Evolutionary conservation across 2,113 vertebrate species (phyloP).

Genomic region (Tetrax tetrax): DNA sequence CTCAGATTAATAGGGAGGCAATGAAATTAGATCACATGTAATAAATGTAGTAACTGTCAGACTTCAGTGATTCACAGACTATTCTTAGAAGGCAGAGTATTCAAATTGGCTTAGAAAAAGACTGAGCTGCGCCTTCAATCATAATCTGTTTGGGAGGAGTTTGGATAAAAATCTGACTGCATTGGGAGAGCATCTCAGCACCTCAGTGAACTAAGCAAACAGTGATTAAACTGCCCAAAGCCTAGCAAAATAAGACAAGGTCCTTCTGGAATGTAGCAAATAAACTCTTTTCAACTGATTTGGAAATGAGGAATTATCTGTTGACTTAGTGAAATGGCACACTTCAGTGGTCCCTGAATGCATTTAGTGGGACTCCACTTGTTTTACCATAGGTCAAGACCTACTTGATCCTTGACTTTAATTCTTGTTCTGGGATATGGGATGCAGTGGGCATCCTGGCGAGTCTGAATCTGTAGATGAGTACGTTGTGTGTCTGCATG

Average conservation of each 20-base stretch:
- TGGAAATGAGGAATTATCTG: background rate
- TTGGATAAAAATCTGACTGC: background rate
- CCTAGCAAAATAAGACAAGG: background rate
- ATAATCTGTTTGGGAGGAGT: background rate
- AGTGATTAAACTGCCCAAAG: background rate
- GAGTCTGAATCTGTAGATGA: background rate
- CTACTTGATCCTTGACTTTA: background rate
- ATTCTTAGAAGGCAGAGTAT: background rate
- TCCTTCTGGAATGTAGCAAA: background rate
- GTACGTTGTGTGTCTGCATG: accelerated
- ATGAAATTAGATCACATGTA: background rate
- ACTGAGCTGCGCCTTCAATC: background rate
- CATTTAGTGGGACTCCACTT: background rate
- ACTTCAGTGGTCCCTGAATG: background rate
- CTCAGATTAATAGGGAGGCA: background rate
- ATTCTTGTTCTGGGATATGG: background rate
- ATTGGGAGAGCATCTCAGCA: background rate
- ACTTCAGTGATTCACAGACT: background rate
- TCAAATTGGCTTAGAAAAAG: background rate
- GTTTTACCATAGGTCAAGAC: background rate
- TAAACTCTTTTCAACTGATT: background rate
- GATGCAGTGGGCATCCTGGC: background rate
- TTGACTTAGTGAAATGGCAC: background rate
- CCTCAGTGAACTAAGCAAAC: background rate
- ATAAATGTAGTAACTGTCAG: background rate